Evolutionary conservation across 2,113 vertebrate genomes (phyloP).

Genomic region (Apeltes quadracus): DNA sequence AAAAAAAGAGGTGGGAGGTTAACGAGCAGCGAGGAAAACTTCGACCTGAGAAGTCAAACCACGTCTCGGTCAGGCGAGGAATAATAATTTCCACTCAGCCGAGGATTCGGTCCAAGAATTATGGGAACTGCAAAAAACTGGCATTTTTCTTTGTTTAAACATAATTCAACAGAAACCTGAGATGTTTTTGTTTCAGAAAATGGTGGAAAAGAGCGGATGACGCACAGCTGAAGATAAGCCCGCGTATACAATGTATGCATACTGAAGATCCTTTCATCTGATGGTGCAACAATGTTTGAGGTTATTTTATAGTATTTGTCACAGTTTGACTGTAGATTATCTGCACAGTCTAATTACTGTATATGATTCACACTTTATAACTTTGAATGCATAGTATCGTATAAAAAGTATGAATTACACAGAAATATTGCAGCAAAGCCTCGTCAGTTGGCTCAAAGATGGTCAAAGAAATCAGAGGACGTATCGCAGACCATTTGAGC

Average conservation of each 20-base stretch:
- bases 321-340: neutral
- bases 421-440: no score
- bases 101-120: slow-evolving; percentile 13
- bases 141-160: neutral
- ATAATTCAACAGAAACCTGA: slow-evolving; percentile 4
- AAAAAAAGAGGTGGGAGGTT: slow-evolving; percentile 31
- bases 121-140: slow-evolving; percentile 5
- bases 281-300: neutral
- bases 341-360: neutral
- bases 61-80: neutral
- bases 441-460: no score
- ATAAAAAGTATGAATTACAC: slow-evolving; percentile 6
- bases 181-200: neutral
- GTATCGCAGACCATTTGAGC: slow-evolving; percentile 8
- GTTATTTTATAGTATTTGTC: neutral
- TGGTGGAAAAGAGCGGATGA: no score
- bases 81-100: slow-evolving; percentile 25
- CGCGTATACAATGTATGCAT: neutral
- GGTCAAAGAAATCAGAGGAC: slow-evolving; percentile 26
- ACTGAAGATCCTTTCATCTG: neutral
- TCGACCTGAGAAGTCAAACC: slow-evolving; percentile 29
- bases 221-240: neutral
- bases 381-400: neutral
- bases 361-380: neutral
- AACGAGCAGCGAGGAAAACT: slow-evolving; percentile 34